Conservation (phyloP, 64 coral and sea anemone genomes). For the Hydrozoanthus tunicans region DNA sequence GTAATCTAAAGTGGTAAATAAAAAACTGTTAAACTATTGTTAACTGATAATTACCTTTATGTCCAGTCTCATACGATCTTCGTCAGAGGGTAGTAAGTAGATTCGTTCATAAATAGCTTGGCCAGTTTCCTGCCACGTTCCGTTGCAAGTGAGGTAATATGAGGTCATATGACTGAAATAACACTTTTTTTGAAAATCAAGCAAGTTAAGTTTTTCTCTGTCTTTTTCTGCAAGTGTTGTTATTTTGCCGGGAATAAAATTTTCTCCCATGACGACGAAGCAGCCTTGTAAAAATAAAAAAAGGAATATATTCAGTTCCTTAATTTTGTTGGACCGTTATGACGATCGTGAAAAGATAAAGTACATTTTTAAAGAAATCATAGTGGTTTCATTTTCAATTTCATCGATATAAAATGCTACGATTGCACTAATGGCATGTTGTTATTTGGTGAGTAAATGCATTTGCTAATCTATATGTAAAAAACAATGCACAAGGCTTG, state of each 20-base stretch:
- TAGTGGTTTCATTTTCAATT: too few species aligned
- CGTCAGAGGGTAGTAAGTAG: neutral
- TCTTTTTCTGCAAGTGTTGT: neutral
- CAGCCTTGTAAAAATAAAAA: neutral
- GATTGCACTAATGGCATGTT: too few species aligned
- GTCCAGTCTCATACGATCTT: neutral
- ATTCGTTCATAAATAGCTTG: neutral
- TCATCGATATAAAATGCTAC: too few species aligned
- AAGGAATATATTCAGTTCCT: neutral
- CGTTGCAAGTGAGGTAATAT: conserved; percentile 20
- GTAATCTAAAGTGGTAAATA: neutral
- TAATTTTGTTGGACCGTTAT: too few species aligned
- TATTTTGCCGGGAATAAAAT: neutral
- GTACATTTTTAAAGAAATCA: too few species aligned
- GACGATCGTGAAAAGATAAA: too few species aligned
- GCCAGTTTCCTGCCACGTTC: conserved; percentile 7
- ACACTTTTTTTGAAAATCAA: neutral
- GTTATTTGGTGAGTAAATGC: too few species aligned
- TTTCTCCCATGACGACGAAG: neutral
- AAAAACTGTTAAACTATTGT: neutral
- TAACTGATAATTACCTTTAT: neutral
- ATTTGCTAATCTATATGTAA: too few species aligned
- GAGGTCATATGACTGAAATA: neutral
- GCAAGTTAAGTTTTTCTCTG: neutral
- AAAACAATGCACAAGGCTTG: too few species aligned